Conservation (phyloP, 2,888 invertebrate species). For the Scaptomyza cyrtandrae region DNA sequence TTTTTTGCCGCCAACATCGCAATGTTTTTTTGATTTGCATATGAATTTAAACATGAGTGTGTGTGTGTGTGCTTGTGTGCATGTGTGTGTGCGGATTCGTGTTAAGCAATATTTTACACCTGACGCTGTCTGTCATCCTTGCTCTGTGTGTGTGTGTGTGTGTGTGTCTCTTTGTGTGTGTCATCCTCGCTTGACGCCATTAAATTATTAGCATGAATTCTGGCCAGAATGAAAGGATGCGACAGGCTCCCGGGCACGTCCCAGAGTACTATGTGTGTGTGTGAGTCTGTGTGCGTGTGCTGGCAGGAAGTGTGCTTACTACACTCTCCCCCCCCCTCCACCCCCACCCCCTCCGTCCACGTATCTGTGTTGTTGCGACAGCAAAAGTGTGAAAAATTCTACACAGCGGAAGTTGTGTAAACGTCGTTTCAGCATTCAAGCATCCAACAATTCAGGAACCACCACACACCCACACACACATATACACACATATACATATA, state of each 20-base stretch:
- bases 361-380: background rate
- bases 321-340: slow-evolving; percentile 7
- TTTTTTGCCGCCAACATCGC: slow-evolving; percentile 21
- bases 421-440: slow-evolving; percentile 45
- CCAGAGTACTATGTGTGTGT: slow-evolving; percentile 9
- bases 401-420: slow-evolving; percentile 64
- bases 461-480: background rate
- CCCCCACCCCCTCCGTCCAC: background rate
- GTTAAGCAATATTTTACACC: slow-evolving; percentile 79
- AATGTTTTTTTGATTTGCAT: slow-evolving; percentile 63
- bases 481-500: too few relatives aligned
- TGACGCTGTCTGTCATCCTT: slow-evolving; percentile 49
- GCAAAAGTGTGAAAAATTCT: slow-evolving; percentile 47
- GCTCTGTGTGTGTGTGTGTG: slow-evolving; percentile 8
- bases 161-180: slow-evolving; percentile 16
- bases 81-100: slow-evolving; percentile 22
- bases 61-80: slow-evolving; percentile 8
- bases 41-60: slow-evolving; percentile 46
- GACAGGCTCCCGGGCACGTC: slow-evolving; percentile 42
- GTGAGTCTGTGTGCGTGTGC: slow-evolving; percentile 22
- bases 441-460: background rate
- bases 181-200: slow-evolving; percentile 41
- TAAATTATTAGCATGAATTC: slow-evolving; percentile 80
- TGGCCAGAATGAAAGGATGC: slow-evolving; percentile 60
- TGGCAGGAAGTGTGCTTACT: slow-evolving; percentile 57